phyloP scores from a whole-genome alignment of 2,888 invertebrate species.

The Dusona sp. region DNA sequence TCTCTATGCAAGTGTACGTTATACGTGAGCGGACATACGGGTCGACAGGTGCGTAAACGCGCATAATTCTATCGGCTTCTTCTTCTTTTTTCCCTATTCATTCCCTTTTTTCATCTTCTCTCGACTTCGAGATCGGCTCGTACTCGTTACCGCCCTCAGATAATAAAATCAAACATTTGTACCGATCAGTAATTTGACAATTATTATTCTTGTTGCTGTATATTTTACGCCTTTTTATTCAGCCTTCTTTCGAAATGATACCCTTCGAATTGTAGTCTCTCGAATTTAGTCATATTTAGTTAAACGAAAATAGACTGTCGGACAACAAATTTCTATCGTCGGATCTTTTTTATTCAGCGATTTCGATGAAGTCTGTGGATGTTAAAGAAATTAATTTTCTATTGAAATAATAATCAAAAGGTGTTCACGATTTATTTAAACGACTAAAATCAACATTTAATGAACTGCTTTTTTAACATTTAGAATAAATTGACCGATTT shows the following conservation, averaged over 20 bases:
- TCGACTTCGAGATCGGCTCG: conserved; percentile 1
- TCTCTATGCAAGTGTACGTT: conserved; percentile 57
- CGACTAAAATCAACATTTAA: too few relatives aligned
- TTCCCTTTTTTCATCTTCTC: neutral
- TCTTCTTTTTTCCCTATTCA: conserved; percentile 12
- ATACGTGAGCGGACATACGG: conserved; percentile 64
- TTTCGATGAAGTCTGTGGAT: too few relatives aligned
- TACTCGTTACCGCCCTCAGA: neutral
- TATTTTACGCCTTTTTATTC: neutral
- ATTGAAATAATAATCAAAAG: too few relatives aligned
- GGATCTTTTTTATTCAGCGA: too few relatives aligned
- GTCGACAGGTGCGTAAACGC: conserved; percentile 67
- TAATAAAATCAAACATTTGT: neutral
- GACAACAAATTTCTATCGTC: too few relatives aligned
- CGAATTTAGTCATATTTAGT: too few relatives aligned
- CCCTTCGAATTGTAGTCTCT: too few relatives aligned
- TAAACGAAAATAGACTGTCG: neutral
- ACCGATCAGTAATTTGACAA: neutral
- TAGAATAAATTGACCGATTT: too few relatives aligned
- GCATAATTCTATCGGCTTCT: conserved; percentile 45
- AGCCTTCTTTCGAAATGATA: neutral
- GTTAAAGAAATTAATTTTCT: too few relatives aligned
- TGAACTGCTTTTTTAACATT: too few relatives aligned
- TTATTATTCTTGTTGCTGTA: neutral
- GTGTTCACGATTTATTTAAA: too few relatives aligned